A percentile compares a stretch with the other conserved stretches of the same genome.
phyloP scores from a whole-genome alignment of 1,140 invertebrate genomes.

The Ceratina australensis region DNA sequence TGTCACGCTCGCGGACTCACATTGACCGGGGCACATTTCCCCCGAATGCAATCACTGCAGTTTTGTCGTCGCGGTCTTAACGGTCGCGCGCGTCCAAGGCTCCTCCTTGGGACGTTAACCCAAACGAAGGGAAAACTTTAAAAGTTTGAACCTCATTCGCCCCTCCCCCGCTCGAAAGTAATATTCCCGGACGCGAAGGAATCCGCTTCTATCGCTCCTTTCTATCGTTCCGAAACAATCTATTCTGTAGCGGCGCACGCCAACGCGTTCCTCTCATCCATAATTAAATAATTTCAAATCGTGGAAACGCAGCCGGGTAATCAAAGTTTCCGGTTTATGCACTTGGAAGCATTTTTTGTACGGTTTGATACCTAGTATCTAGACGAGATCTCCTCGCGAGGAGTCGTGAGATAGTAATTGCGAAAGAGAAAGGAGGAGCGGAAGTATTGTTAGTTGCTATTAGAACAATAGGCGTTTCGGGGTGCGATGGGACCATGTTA shows the following conservation, averaged over 20 bases:
- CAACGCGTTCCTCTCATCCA: too few relatives aligned
- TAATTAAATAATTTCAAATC: too few relatives aligned
- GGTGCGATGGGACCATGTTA: constrained; percentile 30
- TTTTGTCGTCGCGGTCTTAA: constrained; percentile 27
- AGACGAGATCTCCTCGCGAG: constrained; percentile 26
- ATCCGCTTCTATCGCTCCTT: constrained; percentile 13
- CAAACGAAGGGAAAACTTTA: constrained; percentile 14
- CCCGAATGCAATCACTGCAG: constrained; percentile 34
- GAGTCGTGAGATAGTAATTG: constrained; percentile 33
- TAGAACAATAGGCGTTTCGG: constrained; percentile 31
- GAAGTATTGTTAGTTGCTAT: constrained; percentile 40
- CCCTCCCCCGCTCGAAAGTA: constrained; percentile 8
- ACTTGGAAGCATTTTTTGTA: too few relatives aligned
- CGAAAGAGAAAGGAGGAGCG: constrained; percentile 22
- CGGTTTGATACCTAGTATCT: too few relatives aligned
- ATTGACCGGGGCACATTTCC: constrained; percentile 1
- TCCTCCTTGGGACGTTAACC: constrained; percentile 11
- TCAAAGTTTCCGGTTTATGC: too few relatives aligned
- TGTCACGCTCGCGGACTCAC: background rate
- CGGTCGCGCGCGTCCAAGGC: background rate
- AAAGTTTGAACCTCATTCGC: constrained; percentile 34
- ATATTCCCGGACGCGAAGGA: constrained; percentile 16
- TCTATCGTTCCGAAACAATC: background rate
- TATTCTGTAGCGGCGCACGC: background rate
- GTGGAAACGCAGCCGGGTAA: too few relatives aligned